Evolutionary conservation across 2,113 vertebrate genomes (phyloP), one percentile per base, ranked within the genome.

Genomic region (Ptychochromis oligacanthus): DNA sequence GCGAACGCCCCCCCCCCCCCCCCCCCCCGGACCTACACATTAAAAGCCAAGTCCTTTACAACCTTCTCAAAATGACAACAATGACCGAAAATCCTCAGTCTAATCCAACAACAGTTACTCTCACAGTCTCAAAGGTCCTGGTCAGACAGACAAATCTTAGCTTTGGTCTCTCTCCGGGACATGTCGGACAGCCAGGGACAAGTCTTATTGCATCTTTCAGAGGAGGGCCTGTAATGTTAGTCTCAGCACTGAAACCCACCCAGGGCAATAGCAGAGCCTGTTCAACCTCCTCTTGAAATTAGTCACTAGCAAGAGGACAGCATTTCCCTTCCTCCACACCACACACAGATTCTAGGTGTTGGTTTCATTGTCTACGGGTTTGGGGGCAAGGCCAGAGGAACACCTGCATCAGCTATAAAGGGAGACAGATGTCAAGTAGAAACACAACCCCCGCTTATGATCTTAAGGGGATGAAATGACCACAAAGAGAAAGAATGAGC

Each of bases 381-480:
- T 72, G 57, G 81, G 17, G 60, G 2, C 40, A 60, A 76, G 26
- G 26, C 67, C 57, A 36, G 34, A 65, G 20, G 74, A 86, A 77
- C 86, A 93, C 87, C 91, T 87, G 86, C 31, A 77, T 72, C 15
- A 5, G 36, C 43, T 72, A 72, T 78, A 79, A 83, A 90, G 18
- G 36, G 86, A 80, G 64, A 79, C 81, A 80, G 85, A 88, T 87
- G 88, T 83, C 80, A 59, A 78, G 62, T 80, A 17, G 75, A 92
- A 88, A 83, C 46, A 75, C 46, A 86, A 84, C 22, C 79, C 77
- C 31, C 46, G 1, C 67, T 28, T 7, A 17, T 57, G 34, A 70
- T 74, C 52, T 58, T 70, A 43, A 54, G 46, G 22, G 62, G 79
- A 75, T 61, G 57, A 43, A 76, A 88, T 36, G 62, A 82, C 61